These are phyloP conservation scores for Epinotia ramella DNA, from an alignment of 2,888 invertebrate genomes.

Conservation along the genomic window DNA sequence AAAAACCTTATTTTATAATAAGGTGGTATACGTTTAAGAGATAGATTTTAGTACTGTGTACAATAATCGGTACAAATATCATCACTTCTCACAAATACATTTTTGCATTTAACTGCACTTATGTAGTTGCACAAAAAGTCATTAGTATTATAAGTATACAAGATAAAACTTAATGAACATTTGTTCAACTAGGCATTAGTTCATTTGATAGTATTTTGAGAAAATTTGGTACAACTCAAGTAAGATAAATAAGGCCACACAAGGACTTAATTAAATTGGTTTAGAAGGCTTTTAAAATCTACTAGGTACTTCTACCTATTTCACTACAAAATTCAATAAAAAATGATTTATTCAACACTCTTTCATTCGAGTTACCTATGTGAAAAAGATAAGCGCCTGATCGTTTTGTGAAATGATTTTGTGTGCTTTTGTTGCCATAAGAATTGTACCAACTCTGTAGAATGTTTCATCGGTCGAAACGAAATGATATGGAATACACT, in stretches of 20 bases:
- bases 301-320: no score
- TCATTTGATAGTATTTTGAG: constrained; percentile 9
- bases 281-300: no score
- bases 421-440: constrained; percentile 2
- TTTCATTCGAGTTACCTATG: no score
- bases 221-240: constrained; percentile 20
- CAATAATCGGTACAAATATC: background rate
- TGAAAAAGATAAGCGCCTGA: constrained; percentile 18
- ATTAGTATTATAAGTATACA: background rate
- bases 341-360: no score
- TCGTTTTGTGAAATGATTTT: background rate
- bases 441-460: constrained; percentile 6
- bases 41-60: constrained; percentile 47
- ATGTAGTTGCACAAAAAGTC: background rate
- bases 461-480: background rate
- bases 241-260: background rate
- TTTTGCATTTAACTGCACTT: background rate
- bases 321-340: no score
- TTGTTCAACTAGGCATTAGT: background rate
- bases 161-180: background rate
- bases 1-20: constrained; percentile 77
- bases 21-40: constrained; percentile 79
- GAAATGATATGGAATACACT: no score
- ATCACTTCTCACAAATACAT: background rate
- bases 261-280: no score